Percentiles rank a stretch among this genome's conserved stretches.
phyloP scores from a whole-genome alignment of 2,797 vertebrate species.

The Mergus octosetaceus region DNA sequence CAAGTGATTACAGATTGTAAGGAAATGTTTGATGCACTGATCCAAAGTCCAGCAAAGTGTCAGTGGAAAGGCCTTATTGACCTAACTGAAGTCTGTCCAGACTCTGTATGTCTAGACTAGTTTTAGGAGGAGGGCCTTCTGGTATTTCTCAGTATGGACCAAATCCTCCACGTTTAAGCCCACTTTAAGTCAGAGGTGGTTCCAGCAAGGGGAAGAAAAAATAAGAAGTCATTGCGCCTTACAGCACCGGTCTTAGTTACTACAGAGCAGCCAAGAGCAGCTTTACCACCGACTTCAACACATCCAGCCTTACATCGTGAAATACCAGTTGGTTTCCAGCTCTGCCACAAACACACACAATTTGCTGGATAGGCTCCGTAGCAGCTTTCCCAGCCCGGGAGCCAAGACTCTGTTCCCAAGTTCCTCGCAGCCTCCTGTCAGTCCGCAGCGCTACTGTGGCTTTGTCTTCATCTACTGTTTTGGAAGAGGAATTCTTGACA shows the following conservation, averaged over 20 bases:
- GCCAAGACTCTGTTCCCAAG: conserved; percentile 25
- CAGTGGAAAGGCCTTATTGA: neutral
- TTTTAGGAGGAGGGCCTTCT: neutral
- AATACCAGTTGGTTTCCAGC: conserved; percentile 4
- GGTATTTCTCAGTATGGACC: neutral
- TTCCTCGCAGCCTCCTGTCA: conserved; percentile 18
- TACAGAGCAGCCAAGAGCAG: neutral
- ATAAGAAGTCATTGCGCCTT: neutral
- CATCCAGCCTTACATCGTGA: neutral
- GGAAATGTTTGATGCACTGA: neutral
- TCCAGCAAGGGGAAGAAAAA: neutral
- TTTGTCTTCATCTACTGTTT: conserved; percentile 64
- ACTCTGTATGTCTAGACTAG: neutral
- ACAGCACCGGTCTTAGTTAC: neutral
- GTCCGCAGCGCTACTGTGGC: conserved; percentile 7
- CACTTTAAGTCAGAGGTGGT: neutral
- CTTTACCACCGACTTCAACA: neutral
- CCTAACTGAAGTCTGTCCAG: accelerated
- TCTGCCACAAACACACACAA: conserved; percentile 14
- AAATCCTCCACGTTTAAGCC: neutral
- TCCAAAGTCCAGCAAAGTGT: neutral
- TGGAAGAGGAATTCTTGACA: conserved; percentile 49
- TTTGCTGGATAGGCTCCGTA: neutral
- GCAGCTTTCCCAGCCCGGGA: conserved; percentile 21
- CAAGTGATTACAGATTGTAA: neutral